Evolutionary conservation across 2,797 vertebrate species (phyloP).

Genomic region (Chrosomus eos): DNA sequence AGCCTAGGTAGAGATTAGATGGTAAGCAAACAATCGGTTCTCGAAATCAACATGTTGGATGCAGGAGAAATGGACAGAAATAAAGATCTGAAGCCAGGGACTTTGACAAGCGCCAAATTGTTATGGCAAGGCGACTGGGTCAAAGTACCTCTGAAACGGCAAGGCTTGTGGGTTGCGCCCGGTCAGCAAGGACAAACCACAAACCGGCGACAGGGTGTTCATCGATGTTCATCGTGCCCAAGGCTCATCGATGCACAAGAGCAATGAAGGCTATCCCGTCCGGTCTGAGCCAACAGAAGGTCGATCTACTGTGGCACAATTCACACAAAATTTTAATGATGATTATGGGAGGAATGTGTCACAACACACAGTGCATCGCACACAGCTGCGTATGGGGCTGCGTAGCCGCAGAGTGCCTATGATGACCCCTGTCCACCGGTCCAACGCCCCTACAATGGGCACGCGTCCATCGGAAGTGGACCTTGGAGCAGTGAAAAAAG

Average conservation of each 20-base stretch:
- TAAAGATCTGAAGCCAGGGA: neutral
- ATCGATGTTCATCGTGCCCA: conserved; percentile 1
- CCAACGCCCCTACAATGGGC: neutral
- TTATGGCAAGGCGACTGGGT: neutral
- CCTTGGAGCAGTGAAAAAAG: neutral
- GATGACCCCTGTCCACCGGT: neutral
- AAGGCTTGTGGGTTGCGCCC: neutral
- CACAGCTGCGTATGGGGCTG: neutral
- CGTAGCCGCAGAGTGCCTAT: neutral
- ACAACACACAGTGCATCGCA: neutral
- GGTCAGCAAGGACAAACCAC: neutral
- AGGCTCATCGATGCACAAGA: neutral
- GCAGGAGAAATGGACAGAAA: neutral
- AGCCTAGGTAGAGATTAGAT: neutral
- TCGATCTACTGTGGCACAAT: neutral
- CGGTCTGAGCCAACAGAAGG: neutral
- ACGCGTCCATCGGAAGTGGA: neutral
- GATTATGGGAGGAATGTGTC: neutral
- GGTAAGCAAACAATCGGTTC: neutral
- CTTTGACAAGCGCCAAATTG: neutral
- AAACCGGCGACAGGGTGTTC: neutral
- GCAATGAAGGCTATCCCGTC: neutral
- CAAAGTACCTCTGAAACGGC: neutral
- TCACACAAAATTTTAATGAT: neutral
- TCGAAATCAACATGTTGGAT: neutral